phyloP scores from a whole-genome alignment of 1,140 invertebrate genomes.

The Nasonia vitripennis region DNA sequence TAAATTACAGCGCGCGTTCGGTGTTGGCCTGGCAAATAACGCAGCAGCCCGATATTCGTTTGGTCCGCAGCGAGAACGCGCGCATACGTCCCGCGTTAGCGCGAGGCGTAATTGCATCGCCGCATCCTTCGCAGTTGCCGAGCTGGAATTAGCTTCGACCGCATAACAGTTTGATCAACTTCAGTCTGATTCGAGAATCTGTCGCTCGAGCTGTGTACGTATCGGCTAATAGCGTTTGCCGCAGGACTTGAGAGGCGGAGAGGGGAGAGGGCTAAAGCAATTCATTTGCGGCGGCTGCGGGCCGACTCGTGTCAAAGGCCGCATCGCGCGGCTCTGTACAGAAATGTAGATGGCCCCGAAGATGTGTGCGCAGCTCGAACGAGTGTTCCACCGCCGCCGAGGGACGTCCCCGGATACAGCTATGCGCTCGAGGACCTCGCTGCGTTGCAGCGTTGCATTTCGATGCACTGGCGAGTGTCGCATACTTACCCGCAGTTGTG shows the following conservation, averaged over 20 bases:
- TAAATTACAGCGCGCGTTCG: slow-evolving; percentile 17
- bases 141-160: slow-evolving; percentile 32
- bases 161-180: slow-evolving; percentile 45
- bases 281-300: slow-evolving; percentile 41
- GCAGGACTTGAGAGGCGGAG: not conserved
- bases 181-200: slow-evolving; percentile 34
- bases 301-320: slow-evolving; percentile 29
- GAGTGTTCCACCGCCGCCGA: not conserved
- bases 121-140: not conserved
- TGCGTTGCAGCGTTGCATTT: no score
- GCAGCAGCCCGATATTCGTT: not conserved
- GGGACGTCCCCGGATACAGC: not conserved
- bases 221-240: slow-evolving; percentile 32
- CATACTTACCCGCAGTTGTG: no score
- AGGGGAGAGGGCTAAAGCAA: slow-evolving; percentile 27
- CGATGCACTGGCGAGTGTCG: no score
- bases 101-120: not conserved
- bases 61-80: not conserved
- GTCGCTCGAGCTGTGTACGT: slow-evolving; percentile 5
- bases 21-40: not conserved
- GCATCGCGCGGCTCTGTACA: not conserved
- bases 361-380: not conserved
- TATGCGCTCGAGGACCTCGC: no score
- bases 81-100: not conserved
- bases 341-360: not conserved